Conservation (phyloP, 2,797 vertebrate genomes). For the Clarias pachynema region DNA sequence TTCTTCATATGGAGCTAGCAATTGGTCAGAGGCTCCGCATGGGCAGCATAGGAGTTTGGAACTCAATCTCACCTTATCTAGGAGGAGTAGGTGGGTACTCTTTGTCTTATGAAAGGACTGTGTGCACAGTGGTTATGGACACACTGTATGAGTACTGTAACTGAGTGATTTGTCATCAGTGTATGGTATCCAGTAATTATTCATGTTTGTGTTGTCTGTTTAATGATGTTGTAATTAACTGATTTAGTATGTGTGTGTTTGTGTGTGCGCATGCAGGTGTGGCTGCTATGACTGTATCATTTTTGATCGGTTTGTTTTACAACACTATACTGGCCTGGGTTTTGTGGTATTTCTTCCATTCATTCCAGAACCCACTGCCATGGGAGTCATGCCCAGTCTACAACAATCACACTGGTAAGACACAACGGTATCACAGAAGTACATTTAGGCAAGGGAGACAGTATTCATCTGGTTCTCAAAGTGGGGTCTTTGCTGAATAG, state of each 20-base stretch:
- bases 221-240: neutral
- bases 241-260: neutral
- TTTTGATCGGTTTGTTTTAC: slow-evolving; percentile 80
- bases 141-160: neutral
- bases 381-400: slow-evolving; percentile 79
- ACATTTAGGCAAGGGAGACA: neutral
- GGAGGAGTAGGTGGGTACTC: slow-evolving; percentile 74
- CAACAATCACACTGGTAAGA: slow-evolving; percentile 76
- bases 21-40: slow-evolving; percentile 80
- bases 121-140: neutral
- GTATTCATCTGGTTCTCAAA: neutral
- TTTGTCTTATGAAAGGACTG: neutral
- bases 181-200: neutral
- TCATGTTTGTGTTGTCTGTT: neutral
- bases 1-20: slow-evolving; percentile 82
- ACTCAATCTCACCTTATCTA: slow-evolving; percentile 78
- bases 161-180: neutral
- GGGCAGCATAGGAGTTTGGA: slow-evolving; percentile 83
- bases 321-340: slow-evolving; percentile 83
- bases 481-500: neutral
- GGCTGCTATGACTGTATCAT: slow-evolving; percentile 71
- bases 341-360: slow-evolving; percentile 85
- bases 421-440: slow-evolving; percentile 6
- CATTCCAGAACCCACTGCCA: slow-evolving; percentile 83
- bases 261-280: slow-evolving; percentile 67